phyloP scores from a whole-genome alignment of 2,797 vertebrate species.

The Pipistrellus pipistrellus region DNA sequence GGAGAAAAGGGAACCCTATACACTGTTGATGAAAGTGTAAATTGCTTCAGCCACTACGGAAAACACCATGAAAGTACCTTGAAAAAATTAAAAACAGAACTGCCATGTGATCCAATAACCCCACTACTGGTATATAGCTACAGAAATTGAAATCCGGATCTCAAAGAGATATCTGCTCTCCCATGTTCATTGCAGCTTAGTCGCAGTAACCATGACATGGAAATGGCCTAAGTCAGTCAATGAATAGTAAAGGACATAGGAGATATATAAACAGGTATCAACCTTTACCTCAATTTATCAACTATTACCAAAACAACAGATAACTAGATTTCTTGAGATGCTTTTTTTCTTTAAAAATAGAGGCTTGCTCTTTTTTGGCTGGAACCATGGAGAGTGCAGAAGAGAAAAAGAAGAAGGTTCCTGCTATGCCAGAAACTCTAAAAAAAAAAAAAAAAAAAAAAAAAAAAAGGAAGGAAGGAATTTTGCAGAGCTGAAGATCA shows the following conservation, averaged over 20 bases:
- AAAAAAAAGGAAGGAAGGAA: too few species aligned
- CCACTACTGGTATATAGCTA: not conserved
- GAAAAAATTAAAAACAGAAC: not conserved
- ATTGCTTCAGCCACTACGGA: not conserved
- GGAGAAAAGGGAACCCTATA: not conserved
- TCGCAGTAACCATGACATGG: not conserved
- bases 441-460: too few species aligned
- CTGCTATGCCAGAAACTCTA: too few species aligned
- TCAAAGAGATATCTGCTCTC: too few species aligned
- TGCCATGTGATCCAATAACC: not conserved
- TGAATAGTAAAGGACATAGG: not conserved
- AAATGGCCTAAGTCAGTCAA: not conserved
- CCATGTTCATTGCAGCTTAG: not conserved
- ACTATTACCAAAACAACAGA: not conserved
- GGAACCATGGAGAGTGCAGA: too few species aligned
- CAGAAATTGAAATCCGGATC: not conserved
- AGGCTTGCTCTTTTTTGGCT: not conserved
- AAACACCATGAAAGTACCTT: not conserved
- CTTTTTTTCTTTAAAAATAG: not conserved
- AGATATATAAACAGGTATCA: not conserved
- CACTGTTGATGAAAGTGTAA: too few species aligned
- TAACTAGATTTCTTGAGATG: not conserved
- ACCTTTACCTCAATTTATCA: not conserved
- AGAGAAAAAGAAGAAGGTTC: too few species aligned
- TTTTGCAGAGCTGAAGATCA: too few species aligned